Conservation (phyloP, 2,888 invertebrate species). For the Phasia obesa region DNA sequence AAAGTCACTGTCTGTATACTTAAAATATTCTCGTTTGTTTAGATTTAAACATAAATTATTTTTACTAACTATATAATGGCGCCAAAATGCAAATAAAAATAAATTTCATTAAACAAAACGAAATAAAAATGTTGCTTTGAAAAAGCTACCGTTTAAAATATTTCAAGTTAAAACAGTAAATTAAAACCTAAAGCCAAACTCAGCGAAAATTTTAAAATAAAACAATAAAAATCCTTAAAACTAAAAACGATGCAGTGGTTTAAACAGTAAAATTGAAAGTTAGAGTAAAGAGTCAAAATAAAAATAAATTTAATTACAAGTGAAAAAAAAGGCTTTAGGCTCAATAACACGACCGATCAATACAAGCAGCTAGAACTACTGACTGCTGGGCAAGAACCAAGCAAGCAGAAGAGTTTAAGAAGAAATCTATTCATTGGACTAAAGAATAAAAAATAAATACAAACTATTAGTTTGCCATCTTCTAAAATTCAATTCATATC, state of each 20-base stretch:
- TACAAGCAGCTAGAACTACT: slow-evolving; percentile 45
- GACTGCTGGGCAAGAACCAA: too few species aligned
- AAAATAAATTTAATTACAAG: slow-evolving; percentile 46
- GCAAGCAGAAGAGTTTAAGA: not conserved
- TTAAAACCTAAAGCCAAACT: slow-evolving; percentile 32
- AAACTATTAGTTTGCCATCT: slow-evolving; percentile 77
- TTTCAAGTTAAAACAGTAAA: slow-evolving; percentile 36
- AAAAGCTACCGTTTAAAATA: slow-evolving; percentile 54
- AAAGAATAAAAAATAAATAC: slow-evolving; percentile 73
- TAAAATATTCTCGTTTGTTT: not conserved
- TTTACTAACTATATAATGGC: slow-evolving; percentile 60
- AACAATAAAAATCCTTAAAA: not conserved
- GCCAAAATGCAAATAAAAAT: slow-evolving; percentile 71
- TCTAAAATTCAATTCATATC: slow-evolving; percentile 2
- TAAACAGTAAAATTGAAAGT: slow-evolving; percentile 40
- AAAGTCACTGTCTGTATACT: too few species aligned
- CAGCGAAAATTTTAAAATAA: not conserved
- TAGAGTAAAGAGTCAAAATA: slow-evolving; percentile 48
- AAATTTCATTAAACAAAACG: slow-evolving; percentile 38
- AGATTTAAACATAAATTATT: slow-evolving; percentile 2
- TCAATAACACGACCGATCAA: not conserved
- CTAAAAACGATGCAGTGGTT: not conserved
- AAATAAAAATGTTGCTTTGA: slow-evolving; percentile 15
- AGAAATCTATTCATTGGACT: not conserved
- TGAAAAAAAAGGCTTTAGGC: slow-evolving; percentile 22